Base-by-base conservation (phyloP, 1,140 invertebrate genomes). In the Drosophila serrata region DNA sequence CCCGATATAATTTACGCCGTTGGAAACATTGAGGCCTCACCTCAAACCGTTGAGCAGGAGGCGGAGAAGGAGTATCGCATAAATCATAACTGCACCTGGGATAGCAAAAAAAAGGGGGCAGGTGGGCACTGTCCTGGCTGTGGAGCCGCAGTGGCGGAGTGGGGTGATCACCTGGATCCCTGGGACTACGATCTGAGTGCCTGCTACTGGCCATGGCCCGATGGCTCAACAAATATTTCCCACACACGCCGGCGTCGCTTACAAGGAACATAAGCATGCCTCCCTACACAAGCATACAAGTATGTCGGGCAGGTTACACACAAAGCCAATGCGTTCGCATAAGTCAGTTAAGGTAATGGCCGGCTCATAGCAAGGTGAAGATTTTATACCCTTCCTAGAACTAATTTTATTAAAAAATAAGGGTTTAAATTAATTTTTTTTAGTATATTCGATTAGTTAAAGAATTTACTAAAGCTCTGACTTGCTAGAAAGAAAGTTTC, bases 31-130 rank as follows among this genome's bases (percentile, higher is more conserved):
- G 74, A 53, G 68, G 82, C 79, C 84, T 64, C 84, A 74, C 82
- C 65, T 74, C 57, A 74, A 74, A 65, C 64, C 64, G 49, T 15
- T 40, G 57, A 48, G 43, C 51, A 60, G 55, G 53, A 48, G 63
- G 57, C 39, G 45, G 35, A 48, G 42, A 33, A 68, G 49, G 39
- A 64, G 61, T 49, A 73, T 59, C 70, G 58, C 85, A 87, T 87
- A 87, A 87, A 87, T 87, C 84, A 87, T 87, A 88, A 88, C 84
- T 87, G 84, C 84, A 87, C 84, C 84, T 87, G 84, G 84, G 67
- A 48, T 58, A 49, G 65, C 43, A 35, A 24, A 29, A 59, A 58
- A 24, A 29, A 59, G 49, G 68, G 51, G 64, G 64, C 45, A 35
- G 67, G 46, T 31, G 64, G 15, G 27, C 55, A 5, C n/a, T 17